Percentiles rank a stretch among this genome's conserved stretches.
phyloP scores from a whole-genome alignment of 53 echinoderm and acorn worm genomes.

The Antedon mediterranea region DNA sequence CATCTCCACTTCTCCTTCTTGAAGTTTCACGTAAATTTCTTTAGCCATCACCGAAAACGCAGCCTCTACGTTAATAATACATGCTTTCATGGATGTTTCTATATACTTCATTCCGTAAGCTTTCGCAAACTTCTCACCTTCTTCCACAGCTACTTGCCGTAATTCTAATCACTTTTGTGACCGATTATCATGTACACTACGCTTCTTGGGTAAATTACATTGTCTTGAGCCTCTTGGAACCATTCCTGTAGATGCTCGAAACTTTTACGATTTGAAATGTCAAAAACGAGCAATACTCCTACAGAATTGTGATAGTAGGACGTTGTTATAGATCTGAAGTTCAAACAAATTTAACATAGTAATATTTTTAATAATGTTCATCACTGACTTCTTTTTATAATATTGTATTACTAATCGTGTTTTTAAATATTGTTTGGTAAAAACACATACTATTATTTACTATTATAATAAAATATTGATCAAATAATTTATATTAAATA shows the following conservation, averaged over 20 bases:
- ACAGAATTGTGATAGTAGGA: constrained; percentile 98
- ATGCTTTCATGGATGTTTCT: constrained; percentile 96
- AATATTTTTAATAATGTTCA: no score
- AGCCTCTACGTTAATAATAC: constrained; percentile 83
- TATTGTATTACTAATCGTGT: no score
- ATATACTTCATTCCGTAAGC: constrained; percentile 96
- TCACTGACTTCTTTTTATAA: no score
- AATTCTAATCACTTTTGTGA: constrained; percentile 75
- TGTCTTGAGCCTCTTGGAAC: constrained; percentile 88
- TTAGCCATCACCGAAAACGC: constrained; percentile 89
- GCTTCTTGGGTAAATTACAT: constrained; percentile 74
- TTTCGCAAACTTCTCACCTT: constrained; percentile 84
- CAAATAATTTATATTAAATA: no score
- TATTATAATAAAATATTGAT: no score
- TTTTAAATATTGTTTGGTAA: no score
- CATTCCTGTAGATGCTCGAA: constrained; percentile 98
- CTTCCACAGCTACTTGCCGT: constrained; percentile 68
- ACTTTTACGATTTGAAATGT: constrained; percentile 92
- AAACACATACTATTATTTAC: no score
- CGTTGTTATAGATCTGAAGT: constrained; percentile 79
- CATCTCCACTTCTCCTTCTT: constrained; percentile 64
- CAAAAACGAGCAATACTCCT: constrained; percentile 95
- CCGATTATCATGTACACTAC: constrained; percentile 96
- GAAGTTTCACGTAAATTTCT: constrained; percentile 90
- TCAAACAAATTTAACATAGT: not conserved